Conservation (phyloP, 2,797 vertebrate species). For the Sebastes variabilis region DNA sequence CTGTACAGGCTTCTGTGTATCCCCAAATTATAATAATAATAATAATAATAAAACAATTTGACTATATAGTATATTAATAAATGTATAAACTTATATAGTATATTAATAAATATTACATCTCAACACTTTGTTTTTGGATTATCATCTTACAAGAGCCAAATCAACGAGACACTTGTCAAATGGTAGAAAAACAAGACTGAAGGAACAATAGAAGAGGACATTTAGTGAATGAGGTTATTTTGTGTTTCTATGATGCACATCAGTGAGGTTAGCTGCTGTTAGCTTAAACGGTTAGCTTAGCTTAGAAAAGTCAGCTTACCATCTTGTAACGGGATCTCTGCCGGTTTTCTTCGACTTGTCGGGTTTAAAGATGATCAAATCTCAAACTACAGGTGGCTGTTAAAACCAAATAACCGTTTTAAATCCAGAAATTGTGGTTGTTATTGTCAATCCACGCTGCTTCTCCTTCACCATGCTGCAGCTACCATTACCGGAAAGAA, state of each 20-base stretch:
- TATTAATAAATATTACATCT: too few species aligned
- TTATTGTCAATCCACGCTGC: slow-evolving; percentile 24
- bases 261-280: slow-evolving; percentile 9
- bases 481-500: slow-evolving; percentile 53
- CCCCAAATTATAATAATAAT: neutral
- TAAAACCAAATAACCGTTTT: neutral
- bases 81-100: too few species aligned
- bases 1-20: neutral
- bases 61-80: too few species aligned
- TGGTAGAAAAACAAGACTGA: neutral
- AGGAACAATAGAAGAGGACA: rapidly evolving
- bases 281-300: slow-evolving; percentile 31
- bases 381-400: neutral
- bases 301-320: slow-evolving; percentile 38
- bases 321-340: slow-evolving; percentile 33
- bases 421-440: rapidly evolving
- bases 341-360: neutral
- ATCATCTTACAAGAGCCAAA: neutral
- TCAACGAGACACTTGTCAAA: neutral
- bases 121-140: neutral
- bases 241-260: neutral
- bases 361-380: neutral
- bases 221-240: neutral
- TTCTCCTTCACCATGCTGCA: slow-evolving; percentile 29
- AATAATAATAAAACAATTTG: too few species aligned